Evolutionary conservation across 1,140 invertebrate genomes (phyloP).

Genomic region (Apolygus lucorum): DNA sequence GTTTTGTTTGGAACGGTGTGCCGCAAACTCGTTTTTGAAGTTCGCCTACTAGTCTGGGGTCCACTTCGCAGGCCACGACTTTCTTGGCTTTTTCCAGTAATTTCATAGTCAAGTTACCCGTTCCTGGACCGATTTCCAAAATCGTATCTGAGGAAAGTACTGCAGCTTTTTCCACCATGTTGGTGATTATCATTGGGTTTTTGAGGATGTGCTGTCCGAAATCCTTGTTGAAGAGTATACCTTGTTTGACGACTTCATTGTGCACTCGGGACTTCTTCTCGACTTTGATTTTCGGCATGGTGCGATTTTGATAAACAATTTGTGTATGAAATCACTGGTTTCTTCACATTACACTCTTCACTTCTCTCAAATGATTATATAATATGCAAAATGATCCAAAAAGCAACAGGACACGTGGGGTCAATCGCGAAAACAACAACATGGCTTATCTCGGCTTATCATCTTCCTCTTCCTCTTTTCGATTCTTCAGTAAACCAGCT

Average conservation of each 20-base stretch:
- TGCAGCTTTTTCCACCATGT: constrained; percentile 93
- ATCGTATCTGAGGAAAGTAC: constrained; percentile 86
- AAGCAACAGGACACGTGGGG: neutral
- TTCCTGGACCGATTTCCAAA: constrained; percentile 97
- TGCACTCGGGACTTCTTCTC: constrained; percentile 66
- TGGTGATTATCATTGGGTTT: constrained; percentile 91
- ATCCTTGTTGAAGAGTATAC: constrained; percentile 77
- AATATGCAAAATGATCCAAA: neutral
- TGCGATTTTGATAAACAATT: too few species aligned
- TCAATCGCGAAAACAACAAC: neutral
- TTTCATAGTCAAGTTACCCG: constrained; percentile 96
- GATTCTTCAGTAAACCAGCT: neutral
- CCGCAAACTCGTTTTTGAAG: constrained; percentile 95
- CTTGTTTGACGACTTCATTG: constrained; percentile 70
- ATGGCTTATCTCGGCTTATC: neutral
- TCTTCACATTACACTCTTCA: too few species aligned
- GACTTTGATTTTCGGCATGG: constrained; percentile 72
- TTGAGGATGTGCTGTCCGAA: constrained; percentile 98
- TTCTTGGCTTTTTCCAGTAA: constrained; percentile 88
- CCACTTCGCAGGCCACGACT: constrained; percentile 97
- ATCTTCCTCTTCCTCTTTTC: constrained; percentile 30
- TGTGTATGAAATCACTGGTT: too few species aligned
- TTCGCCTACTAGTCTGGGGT: constrained; percentile 86
- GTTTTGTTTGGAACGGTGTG: constrained; percentile 73
- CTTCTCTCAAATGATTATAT: neutral